Base-by-base conservation (phyloP, 2,888 invertebrate species). In the Acleris sparsana region DNA sequence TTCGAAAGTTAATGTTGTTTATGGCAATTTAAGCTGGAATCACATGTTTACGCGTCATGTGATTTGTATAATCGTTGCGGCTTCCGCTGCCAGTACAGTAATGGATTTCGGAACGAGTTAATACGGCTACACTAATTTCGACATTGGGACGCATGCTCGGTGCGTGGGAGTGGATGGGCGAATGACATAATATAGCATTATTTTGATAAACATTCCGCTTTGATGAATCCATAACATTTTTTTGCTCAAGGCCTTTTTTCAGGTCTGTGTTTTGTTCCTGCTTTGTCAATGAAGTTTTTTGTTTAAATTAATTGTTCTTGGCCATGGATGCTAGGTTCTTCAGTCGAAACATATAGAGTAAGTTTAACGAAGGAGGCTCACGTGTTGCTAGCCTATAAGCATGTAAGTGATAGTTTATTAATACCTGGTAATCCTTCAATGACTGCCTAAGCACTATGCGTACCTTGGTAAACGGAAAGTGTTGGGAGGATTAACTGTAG, bases 31-130 rank as follows among this genome's bases (percentile, higher is more conserved):
- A 22, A 17, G 46, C 56, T 39, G 46, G 59, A 59, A 59, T 59
- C 59, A 48, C 57, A 43, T 64, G 64, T 64, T 63, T 64, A 57
- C 29, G 46, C 22, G 57, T 29, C 49, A 53, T 53, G 63, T 43
- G 59, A 64, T 59, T 59, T 53, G 59, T 64, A 51, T 63, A 63
- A 64, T 53, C 20, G 57, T 22, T 9, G 11, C 29, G 18, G 25
- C 59, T 53, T 64, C 64, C 64, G 64, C 43, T 17, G 48, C 44
- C 13, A 18, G 44, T 56, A 25, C 39, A 17, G n/a, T 53, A 29
- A 53, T 33, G n/a, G 58, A 17, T 46, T 58, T 49, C 29, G 29
- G 48, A 48, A 25, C n/a, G 18, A 9, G 17, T n/a, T 18, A n/a
- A 25, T 58, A n/a, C 22, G 46, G 16, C n/a, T n/a, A 22, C 55